Conservation (phyloP, 2,797 vertebrate genomes). For the Chromis chromis region DNA sequence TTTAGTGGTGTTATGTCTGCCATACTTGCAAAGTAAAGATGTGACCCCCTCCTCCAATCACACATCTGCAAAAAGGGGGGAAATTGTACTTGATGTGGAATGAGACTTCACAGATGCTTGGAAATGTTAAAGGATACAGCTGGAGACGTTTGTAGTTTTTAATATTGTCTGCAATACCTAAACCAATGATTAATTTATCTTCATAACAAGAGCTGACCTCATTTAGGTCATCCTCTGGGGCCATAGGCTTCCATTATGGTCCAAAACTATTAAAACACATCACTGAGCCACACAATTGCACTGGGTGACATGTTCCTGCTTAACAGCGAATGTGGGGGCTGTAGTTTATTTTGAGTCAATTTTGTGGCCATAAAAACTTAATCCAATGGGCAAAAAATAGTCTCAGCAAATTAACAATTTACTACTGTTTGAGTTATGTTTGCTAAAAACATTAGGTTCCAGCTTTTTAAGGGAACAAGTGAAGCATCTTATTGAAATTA, state of each 20-base stretch:
- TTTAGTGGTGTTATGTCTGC: conserved; percentile 76
- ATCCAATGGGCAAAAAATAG: neutral
- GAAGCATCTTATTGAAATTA: neutral
- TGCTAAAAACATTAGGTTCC: neutral
- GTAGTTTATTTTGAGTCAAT: no score
- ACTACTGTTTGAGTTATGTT: neutral
- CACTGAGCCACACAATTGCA: neutral
- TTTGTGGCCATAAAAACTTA: no score
- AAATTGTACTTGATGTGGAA: conserved; percentile 19
- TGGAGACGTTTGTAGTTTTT: neutral
- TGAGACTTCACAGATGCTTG: conserved; percentile 6
- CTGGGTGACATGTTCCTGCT: neutral
- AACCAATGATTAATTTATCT: neutral
- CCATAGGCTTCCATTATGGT: neutral
- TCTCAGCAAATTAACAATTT: conserved; percentile 1
- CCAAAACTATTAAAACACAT: conserved; percentile 1
- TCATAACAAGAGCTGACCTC: neutral
- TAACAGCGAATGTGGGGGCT: no score
- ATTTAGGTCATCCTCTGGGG: neutral
- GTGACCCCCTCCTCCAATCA: conserved; percentile 47
- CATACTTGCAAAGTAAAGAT: conserved; percentile 75
- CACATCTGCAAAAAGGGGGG: conserved; percentile 27
- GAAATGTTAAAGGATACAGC: conserved; percentile 4
- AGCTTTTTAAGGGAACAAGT: neutral
- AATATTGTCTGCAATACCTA: neutral